phyloP scores from a whole-genome alignment of 2,888 invertebrate genomes.

The Calameuta filiformis region DNA sequence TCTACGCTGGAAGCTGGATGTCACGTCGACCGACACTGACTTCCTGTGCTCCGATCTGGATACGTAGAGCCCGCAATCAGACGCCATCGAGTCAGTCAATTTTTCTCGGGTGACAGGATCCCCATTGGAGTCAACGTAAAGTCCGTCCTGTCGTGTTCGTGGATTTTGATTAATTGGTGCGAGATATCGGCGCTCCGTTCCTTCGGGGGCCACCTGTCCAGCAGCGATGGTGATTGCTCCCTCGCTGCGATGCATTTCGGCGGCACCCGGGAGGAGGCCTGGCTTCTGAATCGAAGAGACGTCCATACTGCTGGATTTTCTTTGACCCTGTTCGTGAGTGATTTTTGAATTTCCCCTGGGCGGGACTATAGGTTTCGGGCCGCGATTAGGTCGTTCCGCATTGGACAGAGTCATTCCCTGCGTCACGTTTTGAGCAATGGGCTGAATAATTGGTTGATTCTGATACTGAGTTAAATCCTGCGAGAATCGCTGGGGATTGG shows the following conservation, averaged over 20 bases:
- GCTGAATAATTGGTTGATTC: conserved; percentile 60
- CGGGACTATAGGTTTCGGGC: conserved; percentile 62
- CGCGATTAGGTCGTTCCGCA: conserved; percentile 50
- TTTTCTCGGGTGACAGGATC: conserved; percentile 49
- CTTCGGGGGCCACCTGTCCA: conserved; percentile 38
- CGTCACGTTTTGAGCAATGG: conserved; percentile 57
- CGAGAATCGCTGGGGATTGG: conserved; percentile 60
- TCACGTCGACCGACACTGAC: conserved; percentile 57
- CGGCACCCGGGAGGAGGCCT: conserved; percentile 22
- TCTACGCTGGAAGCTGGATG: conserved; percentile 53
- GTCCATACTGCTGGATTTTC: conserved; percentile 53
- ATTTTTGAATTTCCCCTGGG: conserved; percentile 62
- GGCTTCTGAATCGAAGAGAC: conserved; percentile 36
- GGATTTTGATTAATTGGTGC: conserved; percentile 55
- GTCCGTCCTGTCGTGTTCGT: conserved; percentile 59
- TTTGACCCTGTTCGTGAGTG: conserved; percentile 55
- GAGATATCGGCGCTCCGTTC: conserved; percentile 47
- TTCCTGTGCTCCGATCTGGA: conserved; percentile 58
- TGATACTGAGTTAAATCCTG: conserved; percentile 60
- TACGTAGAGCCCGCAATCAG: conserved; percentile 52
- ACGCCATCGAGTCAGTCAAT: conserved; percentile 38
- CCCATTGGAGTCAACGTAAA: conserved; percentile 57
- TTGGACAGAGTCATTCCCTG: conserved; percentile 43
- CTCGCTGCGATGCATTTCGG: conserved; percentile 45
- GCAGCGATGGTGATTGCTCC: conserved; percentile 38